Evolutionary conservation across 2,888 invertebrate species (phyloP), one percentile per base, ranked within the genome.

Genomic region (Bruchidius siliquastri): DNA sequence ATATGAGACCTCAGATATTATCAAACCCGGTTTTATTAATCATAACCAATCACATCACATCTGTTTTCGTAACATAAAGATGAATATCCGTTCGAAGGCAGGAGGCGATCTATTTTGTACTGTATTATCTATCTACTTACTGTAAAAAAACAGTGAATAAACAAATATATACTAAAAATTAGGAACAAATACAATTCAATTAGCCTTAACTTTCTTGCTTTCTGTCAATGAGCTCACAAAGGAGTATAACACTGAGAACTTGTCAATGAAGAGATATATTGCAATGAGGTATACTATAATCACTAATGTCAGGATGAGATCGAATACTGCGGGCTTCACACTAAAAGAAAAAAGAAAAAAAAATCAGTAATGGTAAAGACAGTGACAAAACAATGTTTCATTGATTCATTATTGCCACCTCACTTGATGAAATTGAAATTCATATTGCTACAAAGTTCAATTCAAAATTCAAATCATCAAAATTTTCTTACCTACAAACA

Each of bases 271-370:
- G 81, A 95, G 89, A 87, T 96, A 98, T n/a, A 98, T 90, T 4
- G 92, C 83, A n/a, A 91, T 90, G 73, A 99, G 90, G 86, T 99
- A 99, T 22, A 91, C 89, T 66, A 93, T 88, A 82, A 99, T 98
- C 67, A 91, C 92, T 75, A 95, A 86, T 0, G 98, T 97, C 20
- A 99, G 90, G 80, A 99, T 93, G 81, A 99, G 91, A 89, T 99
- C 99, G 88, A 99, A 99, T 74, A 98, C 93, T 13, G 99, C 99
- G 77, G 99, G 99, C 85, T 99, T 99, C 6, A 98, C 98, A 86
- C 96, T 96, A 90, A 81, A 92, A 91, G 90, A 81, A 92, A 91
- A 76, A 82, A 79, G 81, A 80, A 79, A 78, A 73, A 74, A 74
- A 73, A 76, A 49, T 26, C 3, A 71, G 26, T n/a, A 22, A 69